Evolutionary conservation across 1,140 invertebrate species (phyloP).

Genomic region (Cydia fagiglandana): DNA sequence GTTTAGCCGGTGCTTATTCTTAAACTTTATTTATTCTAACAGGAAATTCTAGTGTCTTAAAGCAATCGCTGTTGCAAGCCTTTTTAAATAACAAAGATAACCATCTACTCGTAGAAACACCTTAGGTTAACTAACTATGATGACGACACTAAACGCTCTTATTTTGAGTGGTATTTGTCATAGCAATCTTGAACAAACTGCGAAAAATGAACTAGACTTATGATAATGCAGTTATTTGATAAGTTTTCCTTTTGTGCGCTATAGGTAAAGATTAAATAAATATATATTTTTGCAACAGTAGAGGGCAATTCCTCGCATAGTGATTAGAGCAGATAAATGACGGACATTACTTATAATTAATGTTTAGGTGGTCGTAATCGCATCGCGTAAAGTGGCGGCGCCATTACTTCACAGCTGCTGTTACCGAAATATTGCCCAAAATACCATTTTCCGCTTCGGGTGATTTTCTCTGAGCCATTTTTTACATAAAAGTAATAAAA

Average conservation of each 20-base stretch:
- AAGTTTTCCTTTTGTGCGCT: neutral
- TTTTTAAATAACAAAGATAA: neutral
- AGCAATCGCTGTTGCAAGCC: neutral
- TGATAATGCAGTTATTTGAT: neutral
- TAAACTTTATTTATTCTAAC: conserved; percentile 5
- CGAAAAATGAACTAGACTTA: too few relatives aligned
- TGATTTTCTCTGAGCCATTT: conserved; percentile 57
- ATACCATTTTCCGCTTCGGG: conserved; percentile 59
- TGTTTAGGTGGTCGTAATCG: conserved; percentile 70
- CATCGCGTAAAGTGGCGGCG: conserved; percentile 76
- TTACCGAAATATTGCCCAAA: conserved; percentile 70
- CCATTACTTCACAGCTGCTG: conserved; percentile 75
- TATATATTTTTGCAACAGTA: conserved; percentile 17
- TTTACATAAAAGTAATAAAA: conserved; percentile 42
- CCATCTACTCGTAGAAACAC: neutral
- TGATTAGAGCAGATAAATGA: conserved; percentile 37
- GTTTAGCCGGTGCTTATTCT: neutral
- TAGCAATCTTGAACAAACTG: too few relatives aligned
- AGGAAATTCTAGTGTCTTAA: neutral
- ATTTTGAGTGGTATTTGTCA: too few relatives aligned
- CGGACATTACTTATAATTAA: conserved; percentile 36
- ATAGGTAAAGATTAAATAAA: neutral
- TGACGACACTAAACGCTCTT: too few relatives aligned
- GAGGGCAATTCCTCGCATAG: conserved; percentile 28
- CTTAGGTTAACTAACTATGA: neutral